Base-by-base conservation (phyloP, 35 echinoderm and acorn worm genomes). In the Lytechinus pictus region DNA sequence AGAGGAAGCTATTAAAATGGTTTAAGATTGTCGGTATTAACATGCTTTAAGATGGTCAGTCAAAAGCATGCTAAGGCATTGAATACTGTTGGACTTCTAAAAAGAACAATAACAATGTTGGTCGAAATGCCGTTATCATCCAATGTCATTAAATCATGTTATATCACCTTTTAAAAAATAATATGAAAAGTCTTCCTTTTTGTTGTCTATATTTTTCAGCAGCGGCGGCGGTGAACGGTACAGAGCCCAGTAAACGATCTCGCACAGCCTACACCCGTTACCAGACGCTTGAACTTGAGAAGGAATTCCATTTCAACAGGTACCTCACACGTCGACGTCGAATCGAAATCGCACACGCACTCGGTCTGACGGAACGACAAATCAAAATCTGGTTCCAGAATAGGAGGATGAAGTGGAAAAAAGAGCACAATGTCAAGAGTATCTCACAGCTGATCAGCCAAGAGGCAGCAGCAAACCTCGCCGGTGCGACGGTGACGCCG, bases 301-400 rank as follows among this genome's bases (percentile, higher is more conserved):
- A 99, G 61, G 98, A 99, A 86, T 99, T 99, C 87, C 97, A 98
- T 57, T 99, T 99, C 92, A 99, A 99, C 86, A 96, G 97, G 14
- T 99, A 99, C 89, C 96, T 99, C 24, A 97, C 97, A 10, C 58
- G 98, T 87, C 72, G 95, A n/a, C 28, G 98, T 88, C 95, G 98
- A 28, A 96, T 99, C 94, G 98, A 99, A 66, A 99, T 99, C 61
- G 98, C 98, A 57, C 96, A 97, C 71, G 93, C 96, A 52, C 95
- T 99, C n/a, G 95, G 95, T 13, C 95, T 99, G 90, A 96, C 98
- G 21, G 98, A 99, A 88, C 61, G 98, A 44, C 98, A 99, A 89
- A 97, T 99, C 87, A 99, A 99, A 97, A 99, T 99, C 89, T 99
- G 98, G 98, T 99, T 99, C 71, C 98, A 99, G 94, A 99, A 99